These are phyloP conservation scores for Alcedo quadribrachys DNA, from an alignment of 2,797 vertebrate species.

Conservation along the genomic window DNA sequence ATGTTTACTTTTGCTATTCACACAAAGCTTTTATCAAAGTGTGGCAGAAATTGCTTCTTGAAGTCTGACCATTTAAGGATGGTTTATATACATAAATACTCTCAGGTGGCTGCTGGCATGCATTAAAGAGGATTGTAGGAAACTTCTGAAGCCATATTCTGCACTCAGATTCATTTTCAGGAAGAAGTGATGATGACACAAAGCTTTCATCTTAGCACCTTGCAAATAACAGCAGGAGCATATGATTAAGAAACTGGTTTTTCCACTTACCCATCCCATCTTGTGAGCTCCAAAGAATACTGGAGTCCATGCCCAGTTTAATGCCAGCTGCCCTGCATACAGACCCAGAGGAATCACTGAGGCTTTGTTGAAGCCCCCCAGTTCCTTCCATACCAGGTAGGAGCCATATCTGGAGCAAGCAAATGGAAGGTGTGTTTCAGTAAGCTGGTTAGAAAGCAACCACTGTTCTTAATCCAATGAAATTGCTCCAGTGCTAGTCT, in stretches of 20 bases:
- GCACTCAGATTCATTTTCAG: background rate
- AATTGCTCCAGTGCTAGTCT: background rate
- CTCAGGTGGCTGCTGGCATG: background rate
- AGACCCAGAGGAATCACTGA: slow-evolving; percentile 78
- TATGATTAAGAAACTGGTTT: background rate
- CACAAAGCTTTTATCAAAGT: background rate
- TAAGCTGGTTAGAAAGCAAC: background rate
- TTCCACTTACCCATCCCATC: slow-evolving; percentile 79
- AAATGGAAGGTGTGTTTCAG: background rate
- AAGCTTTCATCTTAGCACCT: background rate
- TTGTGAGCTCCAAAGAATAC: slow-evolving; percentile 79
- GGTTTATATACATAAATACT: background rate
- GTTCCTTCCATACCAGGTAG: slow-evolving; percentile 81
- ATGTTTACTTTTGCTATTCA: background rate
- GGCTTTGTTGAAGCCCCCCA: slow-evolving; percentile 79
- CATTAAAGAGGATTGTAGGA: background rate
- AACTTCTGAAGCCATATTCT: background rate
- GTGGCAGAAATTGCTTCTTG: background rate
- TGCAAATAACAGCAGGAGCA: background rate
- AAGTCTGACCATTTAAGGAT: background rate
- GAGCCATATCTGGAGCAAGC: slow-evolving; percentile 75
- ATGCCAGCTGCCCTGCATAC: slow-evolving; percentile 77
- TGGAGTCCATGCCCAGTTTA: slow-evolving; percentile 83
- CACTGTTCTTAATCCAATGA: background rate
- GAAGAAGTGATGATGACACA: background rate